A percentile compares a stretch with the other conserved stretches of the same genome.
Evolutionary conservation across 1,140 invertebrate genomes (phyloP).

Genomic region (Arion vulgaris): DNA sequence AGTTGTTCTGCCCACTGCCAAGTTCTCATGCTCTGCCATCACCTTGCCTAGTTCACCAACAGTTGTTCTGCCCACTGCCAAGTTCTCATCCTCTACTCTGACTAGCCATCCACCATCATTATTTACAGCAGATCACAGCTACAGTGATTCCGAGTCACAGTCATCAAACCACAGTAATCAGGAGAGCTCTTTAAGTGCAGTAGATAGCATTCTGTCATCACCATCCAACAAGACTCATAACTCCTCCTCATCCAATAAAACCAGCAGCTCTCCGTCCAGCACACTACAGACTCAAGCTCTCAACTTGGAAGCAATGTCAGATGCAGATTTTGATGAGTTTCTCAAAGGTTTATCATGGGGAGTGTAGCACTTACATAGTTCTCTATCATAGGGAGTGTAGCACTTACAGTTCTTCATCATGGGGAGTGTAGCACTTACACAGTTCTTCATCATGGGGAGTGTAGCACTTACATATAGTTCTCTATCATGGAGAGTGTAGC

Average conservation of each 20-base stretch:
- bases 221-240: conserved; percentile 40
- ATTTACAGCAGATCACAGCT: conserved; percentile 19
- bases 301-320: conserved; percentile 50
- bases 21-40: conserved; percentile 22
- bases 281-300: conserved; percentile 28
- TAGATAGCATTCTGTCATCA: conserved; percentile 39
- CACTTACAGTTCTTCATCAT: no score
- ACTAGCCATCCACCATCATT: conserved; percentile 22
- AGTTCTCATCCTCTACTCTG: conserved; percentile 47
- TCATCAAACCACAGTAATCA: background rate
- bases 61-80: conserved; percentile 40
- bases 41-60: conserved; percentile 33
- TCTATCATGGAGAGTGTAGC: no score
- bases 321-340: conserved; percentile 64
- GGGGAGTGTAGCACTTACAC: no score
- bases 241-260: background rate
- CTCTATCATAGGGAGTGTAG: no score
- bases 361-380: no score
- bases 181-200: conserved; percentile 40
- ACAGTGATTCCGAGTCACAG: conserved; percentile 25
- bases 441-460: no score
- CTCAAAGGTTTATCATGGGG: conserved; percentile 57
- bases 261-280: conserved; percentile 8
- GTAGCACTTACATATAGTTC: no score
- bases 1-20: conserved; percentile 40